phyloP scores from a whole-genome alignment of 2,113 vertebrate genomes.

The Pygoscelis antarcticus region DNA sequence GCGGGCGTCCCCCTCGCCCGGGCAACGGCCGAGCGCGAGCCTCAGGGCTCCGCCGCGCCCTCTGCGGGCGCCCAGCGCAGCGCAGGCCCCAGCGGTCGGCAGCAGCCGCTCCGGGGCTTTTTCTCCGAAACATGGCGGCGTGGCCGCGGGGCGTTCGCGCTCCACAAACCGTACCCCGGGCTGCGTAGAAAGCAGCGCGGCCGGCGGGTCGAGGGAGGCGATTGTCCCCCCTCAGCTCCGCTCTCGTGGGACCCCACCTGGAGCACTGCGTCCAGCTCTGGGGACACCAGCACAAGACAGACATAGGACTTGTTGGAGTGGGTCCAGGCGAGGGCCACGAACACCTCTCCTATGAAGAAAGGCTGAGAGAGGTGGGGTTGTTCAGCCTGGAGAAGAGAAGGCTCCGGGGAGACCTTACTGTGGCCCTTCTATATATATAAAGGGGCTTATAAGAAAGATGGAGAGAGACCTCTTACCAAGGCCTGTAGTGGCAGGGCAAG shows the following conservation, averaged over 20 bases:
- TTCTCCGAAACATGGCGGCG: too few relatives aligned
- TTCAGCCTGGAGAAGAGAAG: background rate
- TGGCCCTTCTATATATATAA: background rate
- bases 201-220: too few relatives aligned
- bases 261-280: background rate
- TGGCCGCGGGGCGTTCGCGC: too few relatives aligned
- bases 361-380: background rate
- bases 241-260: too few relatives aligned
- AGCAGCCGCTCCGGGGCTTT: background rate
- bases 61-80: too few relatives aligned
- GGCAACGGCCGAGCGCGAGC: too few relatives aligned
- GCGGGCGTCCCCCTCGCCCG: too few relatives aligned
- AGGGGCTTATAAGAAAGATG: background rate
- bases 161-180: accelerated
- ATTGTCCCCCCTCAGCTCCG: background rate
- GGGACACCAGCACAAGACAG: background rate
- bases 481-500: background rate
- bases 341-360: too few relatives aligned
- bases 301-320: too few relatives aligned
- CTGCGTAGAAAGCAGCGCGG: background rate
- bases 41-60: too few relatives aligned
- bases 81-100: background rate
- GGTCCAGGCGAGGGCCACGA: background rate
- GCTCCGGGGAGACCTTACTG: background rate
- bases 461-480: background rate